Conservation (phyloP, 2,888 invertebrate genomes). For the Myopa tessellatipennis region DNA sequence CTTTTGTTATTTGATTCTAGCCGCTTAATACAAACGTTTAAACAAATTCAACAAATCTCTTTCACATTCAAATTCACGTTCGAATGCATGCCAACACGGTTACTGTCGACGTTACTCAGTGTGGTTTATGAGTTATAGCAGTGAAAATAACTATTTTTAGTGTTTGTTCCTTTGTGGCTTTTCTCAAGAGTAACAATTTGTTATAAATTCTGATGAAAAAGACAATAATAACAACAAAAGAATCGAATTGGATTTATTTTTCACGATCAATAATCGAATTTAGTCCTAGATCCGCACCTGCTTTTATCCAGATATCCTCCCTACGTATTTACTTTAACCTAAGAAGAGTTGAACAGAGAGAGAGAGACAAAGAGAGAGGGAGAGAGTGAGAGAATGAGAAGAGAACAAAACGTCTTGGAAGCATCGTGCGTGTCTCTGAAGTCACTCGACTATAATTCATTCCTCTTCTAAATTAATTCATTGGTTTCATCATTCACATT, state of each 20-base stretch:
- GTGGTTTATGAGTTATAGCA: too few species aligned
- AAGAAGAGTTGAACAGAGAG: too few species aligned
- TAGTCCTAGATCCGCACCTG: background rate
- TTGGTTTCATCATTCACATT: background rate
- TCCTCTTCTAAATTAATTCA: too few species aligned
- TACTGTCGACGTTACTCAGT: background rate
- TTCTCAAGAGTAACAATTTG: background rate
- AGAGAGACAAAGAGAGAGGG: too few species aligned
- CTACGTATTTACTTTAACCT: background rate
- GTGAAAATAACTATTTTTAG: too few species aligned
- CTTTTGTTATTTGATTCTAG: constrained; percentile 32
- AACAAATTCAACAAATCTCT: constrained; percentile 36
- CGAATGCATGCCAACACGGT: background rate
- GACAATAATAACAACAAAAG: too few species aligned
- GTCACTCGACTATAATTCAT: too few species aligned
- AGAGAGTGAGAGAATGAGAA: too few species aligned
- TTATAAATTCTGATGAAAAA: background rate
- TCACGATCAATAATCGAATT: too few species aligned
- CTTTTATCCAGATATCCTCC: background rate
- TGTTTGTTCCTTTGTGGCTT: background rate
- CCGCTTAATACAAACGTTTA: constrained; percentile 35
- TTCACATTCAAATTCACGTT: background rate
- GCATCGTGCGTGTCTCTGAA: too few species aligned
- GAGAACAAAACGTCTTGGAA: too few species aligned
- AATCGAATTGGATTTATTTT: too few species aligned